These are phyloP conservation scores for Esox niger DNA, from an alignment of 2,113 vertebrate species.

Conservation along the genomic window DNA sequence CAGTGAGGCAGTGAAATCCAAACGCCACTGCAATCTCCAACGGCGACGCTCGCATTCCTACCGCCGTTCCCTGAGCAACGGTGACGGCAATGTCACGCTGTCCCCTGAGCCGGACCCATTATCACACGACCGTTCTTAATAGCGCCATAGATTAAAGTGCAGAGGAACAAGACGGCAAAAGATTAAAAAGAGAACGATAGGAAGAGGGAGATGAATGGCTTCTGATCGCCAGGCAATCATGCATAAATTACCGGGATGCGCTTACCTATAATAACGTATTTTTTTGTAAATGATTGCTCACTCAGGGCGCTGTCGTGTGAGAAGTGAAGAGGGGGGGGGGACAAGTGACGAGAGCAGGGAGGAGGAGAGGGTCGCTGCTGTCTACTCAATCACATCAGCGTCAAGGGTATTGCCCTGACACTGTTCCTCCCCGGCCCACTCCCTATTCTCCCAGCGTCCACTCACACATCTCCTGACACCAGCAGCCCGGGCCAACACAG, in stretches of 20 bases:
- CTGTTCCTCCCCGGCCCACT: constrained; percentile 49
- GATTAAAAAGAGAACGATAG: constrained; percentile 77
- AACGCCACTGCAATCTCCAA: not conserved
- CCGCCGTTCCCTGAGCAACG: constrained; percentile 45
- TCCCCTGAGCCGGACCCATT: constrained; percentile 63
- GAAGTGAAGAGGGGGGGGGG: constrained; percentile 13
- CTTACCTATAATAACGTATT: constrained; percentile 68
- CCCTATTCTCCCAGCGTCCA: constrained; percentile 56
- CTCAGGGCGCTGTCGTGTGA: constrained; percentile 34
- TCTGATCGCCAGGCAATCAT: constrained; percentile 71
- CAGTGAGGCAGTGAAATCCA: constrained; percentile 4
- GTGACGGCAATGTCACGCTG: constrained; percentile 63
- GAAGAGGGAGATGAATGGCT: constrained; percentile 73
- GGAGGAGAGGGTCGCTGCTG: constrained; percentile 63
- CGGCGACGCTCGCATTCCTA: not conserved
- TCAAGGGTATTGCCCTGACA: constrained; percentile 75
- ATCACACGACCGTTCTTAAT: constrained; percentile 68
- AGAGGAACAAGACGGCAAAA: constrained; percentile 70
- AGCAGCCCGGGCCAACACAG: constrained; percentile 41
- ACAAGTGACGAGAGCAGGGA: constrained; percentile 19
- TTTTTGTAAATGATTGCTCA: constrained; percentile 66
- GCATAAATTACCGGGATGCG: constrained; percentile 76
- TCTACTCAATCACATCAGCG: constrained; percentile 74
- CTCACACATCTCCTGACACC: constrained; percentile 67
- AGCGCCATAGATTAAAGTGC: constrained; percentile 74